Evolutionary conservation across 2,888 invertebrate species (phyloP).

Genomic region (Acanthopleura granulata): DNA sequence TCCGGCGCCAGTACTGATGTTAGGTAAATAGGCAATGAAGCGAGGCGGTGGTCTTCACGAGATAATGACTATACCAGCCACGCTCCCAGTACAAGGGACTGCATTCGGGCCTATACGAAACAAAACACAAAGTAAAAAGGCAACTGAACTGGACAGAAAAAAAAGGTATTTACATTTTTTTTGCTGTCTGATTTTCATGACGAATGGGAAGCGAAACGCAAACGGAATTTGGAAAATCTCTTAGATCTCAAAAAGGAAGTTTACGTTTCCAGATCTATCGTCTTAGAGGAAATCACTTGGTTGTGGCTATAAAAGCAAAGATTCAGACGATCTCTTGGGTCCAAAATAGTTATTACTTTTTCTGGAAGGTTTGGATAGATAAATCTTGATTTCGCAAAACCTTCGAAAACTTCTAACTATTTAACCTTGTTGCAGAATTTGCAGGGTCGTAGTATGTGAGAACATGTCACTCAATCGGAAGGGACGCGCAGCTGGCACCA

Average conservation of each 20-base stretch:
- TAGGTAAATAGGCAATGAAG: conserved; percentile 3
- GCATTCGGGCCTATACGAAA: conserved; percentile 3
- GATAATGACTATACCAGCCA: not conserved
- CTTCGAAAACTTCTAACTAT: not conserved
- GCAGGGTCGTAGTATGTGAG: not conserved
- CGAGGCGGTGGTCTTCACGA: conserved; percentile 3
- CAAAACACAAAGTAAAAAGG: conserved; percentile 10
- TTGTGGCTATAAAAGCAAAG: too few relatives aligned
- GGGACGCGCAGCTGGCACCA: not conserved
- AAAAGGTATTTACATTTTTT: not conserved
- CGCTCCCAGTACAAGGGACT: not conserved
- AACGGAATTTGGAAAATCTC: not conserved
- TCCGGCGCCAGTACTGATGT: not conserved
- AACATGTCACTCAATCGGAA: not conserved
- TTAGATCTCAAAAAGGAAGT: not conserved
- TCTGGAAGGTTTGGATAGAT: too few relatives aligned
- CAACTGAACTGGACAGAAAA: not conserved
- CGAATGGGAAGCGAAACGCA: not conserved
- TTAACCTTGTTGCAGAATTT: not conserved
- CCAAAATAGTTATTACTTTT: too few relatives aligned
- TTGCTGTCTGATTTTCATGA: not conserved
- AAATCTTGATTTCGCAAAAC: not conserved
- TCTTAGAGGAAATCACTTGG: too few relatives aligned
- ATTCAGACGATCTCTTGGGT: too few relatives aligned
- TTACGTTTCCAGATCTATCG: too few relatives aligned